Base-by-base conservation (phyloP, 2,113 vertebrate genomes). In the Salvelinus fontinalis region DNA sequence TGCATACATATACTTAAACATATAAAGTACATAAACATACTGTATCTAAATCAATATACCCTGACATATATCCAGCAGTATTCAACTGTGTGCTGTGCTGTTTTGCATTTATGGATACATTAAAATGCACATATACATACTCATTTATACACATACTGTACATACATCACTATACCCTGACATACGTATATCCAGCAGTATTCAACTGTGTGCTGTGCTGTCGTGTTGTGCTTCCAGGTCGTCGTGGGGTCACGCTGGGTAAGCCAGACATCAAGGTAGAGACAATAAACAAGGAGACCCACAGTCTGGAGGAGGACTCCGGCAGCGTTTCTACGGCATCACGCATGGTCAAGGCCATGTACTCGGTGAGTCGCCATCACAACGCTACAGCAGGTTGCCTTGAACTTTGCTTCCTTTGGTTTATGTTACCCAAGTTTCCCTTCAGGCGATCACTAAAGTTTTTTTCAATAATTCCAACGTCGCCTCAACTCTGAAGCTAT, bases 201-300 rank as follows among this genome's bases (percentile, higher is more conserved):
- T 79, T 90, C 81, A 86, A 75, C 51, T 18, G 8, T 8, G 8
- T 8, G 79, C 71, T 8, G 34, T 49, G 24, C 49, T 1, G 39
- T 44, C 8, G 39, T 44, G 39, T 44, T 44, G 81, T 81, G 73
- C 86, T 90, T 88, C 66, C 83, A 98, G 97, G 97, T 90, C 96
- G 97, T 5, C 96, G 97, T 59, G 97, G 97, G 4, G 97, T 99
- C 77, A 98, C 97, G 0, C 91, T 99, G 75, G 95, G 97, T 48
- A 99, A 99, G 86, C 91, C 97, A 64, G 97, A 99, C 91, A 97
- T 99, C 92, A 98, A 99, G 91, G 97, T 99, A 88, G 97, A 99
- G 89, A 99, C 97, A 0, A 97, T 99, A 78, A 98, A 97, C 93
- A 95, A 98, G 80, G 97, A 99, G 90, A 96, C 95, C 0, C 95